Conservation (phyloP, 1,140 invertebrate species). For the Drosophila micromelanica region DNA sequence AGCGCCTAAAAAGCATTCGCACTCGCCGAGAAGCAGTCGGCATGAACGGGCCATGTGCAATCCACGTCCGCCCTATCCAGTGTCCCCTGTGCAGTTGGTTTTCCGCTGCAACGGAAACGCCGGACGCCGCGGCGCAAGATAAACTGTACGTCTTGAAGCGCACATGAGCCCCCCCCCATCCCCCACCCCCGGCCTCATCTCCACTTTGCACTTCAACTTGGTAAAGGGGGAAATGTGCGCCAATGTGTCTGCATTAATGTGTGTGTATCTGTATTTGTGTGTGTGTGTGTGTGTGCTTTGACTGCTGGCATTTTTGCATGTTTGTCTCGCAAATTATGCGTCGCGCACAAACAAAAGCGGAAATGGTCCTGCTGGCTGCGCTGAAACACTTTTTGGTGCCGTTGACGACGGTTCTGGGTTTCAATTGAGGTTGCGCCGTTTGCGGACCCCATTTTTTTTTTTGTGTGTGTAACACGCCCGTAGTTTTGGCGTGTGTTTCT, state of each 20-base stretch:
- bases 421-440: slow-evolving; percentile 32
- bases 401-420: slow-evolving; percentile 54
- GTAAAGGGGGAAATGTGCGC: slow-evolving; percentile 62
- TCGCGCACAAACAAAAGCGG: slow-evolving; percentile 79
- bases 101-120: slow-evolving; percentile 48
- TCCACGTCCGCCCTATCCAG: not conserved
- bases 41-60: slow-evolving; percentile 12
- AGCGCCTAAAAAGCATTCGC: slow-evolving; percentile 54
- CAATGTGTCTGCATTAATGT: slow-evolving; percentile 50
- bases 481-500: slow-evolving; percentile 57
- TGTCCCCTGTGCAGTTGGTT: slow-evolving; percentile 28
- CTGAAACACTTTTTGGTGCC: slow-evolving; percentile 49
- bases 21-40: slow-evolving; percentile 19
- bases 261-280: slow-evolving; percentile 2
- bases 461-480: slow-evolving; percentile 40
- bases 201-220: slow-evolving; percentile 72
- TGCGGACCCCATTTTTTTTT: slow-evolving; percentile 49
- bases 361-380: slow-evolving; percentile 49
- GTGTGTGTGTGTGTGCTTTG: slow-evolving; percentile 55
- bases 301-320: slow-evolving; percentile 80
- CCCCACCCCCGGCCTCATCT: slow-evolving; percentile 39
- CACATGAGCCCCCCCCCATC: slow-evolving; percentile 42
- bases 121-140: slow-evolving; percentile 68
- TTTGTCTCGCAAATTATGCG: slow-evolving; percentile 82
- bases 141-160: slow-evolving; percentile 75